Evolutionary conservation across 2,113 vertebrate genomes (phyloP).

Genomic region (Prolemur simus): DNA sequence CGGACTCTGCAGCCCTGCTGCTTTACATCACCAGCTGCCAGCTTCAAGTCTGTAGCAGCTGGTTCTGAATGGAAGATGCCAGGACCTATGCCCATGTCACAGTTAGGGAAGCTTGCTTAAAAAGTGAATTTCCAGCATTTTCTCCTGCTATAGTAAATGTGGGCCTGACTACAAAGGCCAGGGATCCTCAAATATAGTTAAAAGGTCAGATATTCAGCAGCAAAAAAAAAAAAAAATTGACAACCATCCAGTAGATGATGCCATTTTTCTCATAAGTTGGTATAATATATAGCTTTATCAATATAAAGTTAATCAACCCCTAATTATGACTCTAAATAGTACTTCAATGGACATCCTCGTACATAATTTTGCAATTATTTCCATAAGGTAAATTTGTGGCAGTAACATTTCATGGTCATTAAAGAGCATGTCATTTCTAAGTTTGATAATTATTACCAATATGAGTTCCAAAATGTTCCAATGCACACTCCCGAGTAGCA

Average conservation of each 20-base stretch:
- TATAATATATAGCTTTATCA: neutral
- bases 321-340: neutral
- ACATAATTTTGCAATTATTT: neutral
- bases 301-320: neutral
- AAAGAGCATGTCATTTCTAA: neutral
- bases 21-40: neutral
- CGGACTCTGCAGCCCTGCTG: neutral
- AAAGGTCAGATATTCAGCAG: neutral
- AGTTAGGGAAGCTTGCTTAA: neutral
- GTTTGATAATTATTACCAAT: neutral
- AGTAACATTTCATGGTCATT: neutral
- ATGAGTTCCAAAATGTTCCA: neutral
- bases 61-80: neutral
- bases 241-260: neutral
- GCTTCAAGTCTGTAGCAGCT: neutral
- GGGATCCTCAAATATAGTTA: neutral
- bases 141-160: neutral
- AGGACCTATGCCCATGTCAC: neutral
- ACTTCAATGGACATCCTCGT: neutral
- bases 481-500: accelerated
- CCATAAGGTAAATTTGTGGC: neutral
- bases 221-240: neutral
- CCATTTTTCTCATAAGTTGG: neutral
- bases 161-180: neutral
- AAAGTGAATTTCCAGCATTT: neutral